Evolutionary conservation across 2,797 vertebrate genomes (phyloP).

Genomic region (Poliocrania exsul): DNA sequence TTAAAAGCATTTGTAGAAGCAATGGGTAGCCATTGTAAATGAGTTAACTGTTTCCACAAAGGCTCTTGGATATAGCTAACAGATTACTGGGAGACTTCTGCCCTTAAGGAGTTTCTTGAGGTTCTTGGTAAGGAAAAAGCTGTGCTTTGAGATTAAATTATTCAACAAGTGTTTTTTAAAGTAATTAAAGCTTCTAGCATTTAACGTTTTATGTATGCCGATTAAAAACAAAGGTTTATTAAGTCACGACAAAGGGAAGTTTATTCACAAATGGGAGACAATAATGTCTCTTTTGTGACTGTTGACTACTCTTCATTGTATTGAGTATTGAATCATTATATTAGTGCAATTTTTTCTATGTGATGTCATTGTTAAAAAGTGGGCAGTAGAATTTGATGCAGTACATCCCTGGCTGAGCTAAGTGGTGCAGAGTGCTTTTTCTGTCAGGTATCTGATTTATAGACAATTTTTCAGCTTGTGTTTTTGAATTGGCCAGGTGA

Average conservation of each 20-base stretch:
- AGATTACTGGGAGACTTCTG: slow-evolving; percentile 3
- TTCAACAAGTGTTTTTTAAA: slow-evolving; percentile 51
- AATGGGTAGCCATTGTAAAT: slow-evolving; percentile 15
- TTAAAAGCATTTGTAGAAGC: not conserved
- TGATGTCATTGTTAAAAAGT: not conserved
- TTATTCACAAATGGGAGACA: slow-evolving; percentile 12
- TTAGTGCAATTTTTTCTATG: not conserved
- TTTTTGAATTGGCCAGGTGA: slow-evolving; percentile 27
- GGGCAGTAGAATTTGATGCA: not conserved
- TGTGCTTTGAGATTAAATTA: slow-evolving; percentile 45
- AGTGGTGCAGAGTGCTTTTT: slow-evolving; percentile 1
- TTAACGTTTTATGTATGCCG: slow-evolving; percentile 69
- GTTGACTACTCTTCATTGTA: not conserved
- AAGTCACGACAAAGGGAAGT: slow-evolving; percentile 55
- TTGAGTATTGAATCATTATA: not conserved
- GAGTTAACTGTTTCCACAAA: slow-evolving; percentile 5
- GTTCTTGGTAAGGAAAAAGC: slow-evolving; percentile 23
- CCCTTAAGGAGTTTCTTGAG: not conserved
- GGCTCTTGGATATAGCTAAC: not conserved
- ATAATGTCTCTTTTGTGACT: slow-evolving; percentile 35
- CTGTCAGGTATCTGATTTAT: slow-evolving; percentile 13
- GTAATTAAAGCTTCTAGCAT: slow-evolving; percentile 64
- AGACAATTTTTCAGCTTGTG: slow-evolving; percentile 11
- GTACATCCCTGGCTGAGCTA: not conserved
- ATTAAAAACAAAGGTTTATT: slow-evolving; percentile 71